Conservation (phyloP, 1,140 invertebrate genomes). For the Oreohelix idahoensis region DNA sequence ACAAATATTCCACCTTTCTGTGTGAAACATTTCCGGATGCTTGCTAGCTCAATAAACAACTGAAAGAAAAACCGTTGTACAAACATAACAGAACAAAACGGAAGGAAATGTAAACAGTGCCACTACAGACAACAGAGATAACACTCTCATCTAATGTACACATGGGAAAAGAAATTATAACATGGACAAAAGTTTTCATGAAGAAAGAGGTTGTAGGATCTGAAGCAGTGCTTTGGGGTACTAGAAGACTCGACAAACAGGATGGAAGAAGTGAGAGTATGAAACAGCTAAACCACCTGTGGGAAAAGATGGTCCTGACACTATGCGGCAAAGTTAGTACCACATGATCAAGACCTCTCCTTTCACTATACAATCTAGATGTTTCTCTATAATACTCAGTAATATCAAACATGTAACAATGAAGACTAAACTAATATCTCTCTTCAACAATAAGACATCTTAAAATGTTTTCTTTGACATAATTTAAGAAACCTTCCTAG, state of each 20-base stretch:
- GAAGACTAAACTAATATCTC: slow-evolving; percentile 1
- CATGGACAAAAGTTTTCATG: neutral
- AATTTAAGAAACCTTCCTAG: neutral
- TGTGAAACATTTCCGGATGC: slow-evolving; percentile 99
- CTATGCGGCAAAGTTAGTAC: neutral
- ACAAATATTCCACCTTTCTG: slow-evolving; percentile 99
- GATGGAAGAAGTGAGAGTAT: neutral
- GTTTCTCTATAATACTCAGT: neutral
- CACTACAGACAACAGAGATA: slow-evolving; percentile 22
- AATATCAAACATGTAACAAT: slow-evolving; percentile 15
- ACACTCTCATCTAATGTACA: slow-evolving; percentile 23
- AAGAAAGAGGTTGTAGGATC: neutral
- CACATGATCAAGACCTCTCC: neutral
- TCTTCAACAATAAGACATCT: neutral
- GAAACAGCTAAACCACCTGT: slow-evolving; percentile 4
- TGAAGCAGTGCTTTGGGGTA: slow-evolving; percentile 4
- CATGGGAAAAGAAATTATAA: neutral
- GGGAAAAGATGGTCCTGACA: slow-evolving; percentile 5
- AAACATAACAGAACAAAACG: slow-evolving; percentile 57
- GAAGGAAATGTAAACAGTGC: slow-evolving; percentile 29
- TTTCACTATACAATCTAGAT: neutral
- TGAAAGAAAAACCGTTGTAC: slow-evolving; percentile 78
- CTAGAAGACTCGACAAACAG: neutral
- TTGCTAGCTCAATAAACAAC: slow-evolving; percentile 99
- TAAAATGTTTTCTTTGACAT: neutral